Base-by-base conservation (phyloP, 2,888 invertebrate species). In the Microctonus hyperodae region DNA sequence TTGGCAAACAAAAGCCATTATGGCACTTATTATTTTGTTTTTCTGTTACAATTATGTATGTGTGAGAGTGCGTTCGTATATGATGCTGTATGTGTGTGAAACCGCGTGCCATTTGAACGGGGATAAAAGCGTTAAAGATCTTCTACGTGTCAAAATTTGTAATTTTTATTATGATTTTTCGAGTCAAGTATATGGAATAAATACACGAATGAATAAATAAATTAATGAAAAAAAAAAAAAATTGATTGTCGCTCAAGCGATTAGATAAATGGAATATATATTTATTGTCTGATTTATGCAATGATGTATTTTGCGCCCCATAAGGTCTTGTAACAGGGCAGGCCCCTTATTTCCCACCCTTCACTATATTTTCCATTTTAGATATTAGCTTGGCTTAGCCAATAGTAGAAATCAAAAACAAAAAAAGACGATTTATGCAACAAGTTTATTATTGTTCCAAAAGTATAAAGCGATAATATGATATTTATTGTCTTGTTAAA, bases 401-500 rank as follows among this genome's bases (percentile, higher is more conserved):
- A 74, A 77, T 74, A 28, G 23, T 55, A 37, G 20, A 60, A 25
- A 13, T n/a, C 16, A 58, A 64, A 64, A 59, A 61, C 71, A 75
- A 74, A 78, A 51, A n/a, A n/a, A n/a, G 60, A 76, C 76, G 73
- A 79, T 78, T 78, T 76, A 75, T 72, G 75, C 79, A 80, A 78
- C 76, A 75, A 28, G 28, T 5, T 75, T 77, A 77, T 75, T 74
- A 77, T 78, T 75, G 75, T 75, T 79, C 76, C 75, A 71, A 73
- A 73, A 66, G 68, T 69, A 67, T 76, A 77, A 77, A 76, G 76
- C 73, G 72, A 80, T 76, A 75, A 80, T 79, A 78, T 79, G 79
- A 81, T 79, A 78, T 76, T 79, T 78, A 79, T 79, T 82, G 79
- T 75, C 81, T 76, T 83, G 81, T 82, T 80, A 77, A 79, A 79